Conservation (phyloP, 2,888 invertebrate species). For the Crepidodera aurea region DNA sequence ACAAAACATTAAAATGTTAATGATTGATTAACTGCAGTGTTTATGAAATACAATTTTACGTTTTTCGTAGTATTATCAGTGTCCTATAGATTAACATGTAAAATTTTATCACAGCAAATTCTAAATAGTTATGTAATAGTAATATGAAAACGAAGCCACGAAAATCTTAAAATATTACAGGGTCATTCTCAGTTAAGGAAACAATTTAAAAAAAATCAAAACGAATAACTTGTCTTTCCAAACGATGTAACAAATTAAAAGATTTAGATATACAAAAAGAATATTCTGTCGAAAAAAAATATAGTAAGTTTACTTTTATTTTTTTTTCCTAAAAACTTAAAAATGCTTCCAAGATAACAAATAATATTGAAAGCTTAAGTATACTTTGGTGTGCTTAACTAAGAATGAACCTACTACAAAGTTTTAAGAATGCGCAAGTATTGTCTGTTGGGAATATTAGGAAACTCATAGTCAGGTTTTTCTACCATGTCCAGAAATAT, state of each 20-base stretch:
- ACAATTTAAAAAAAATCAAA: not conserved
- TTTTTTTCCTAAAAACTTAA: not conserved
- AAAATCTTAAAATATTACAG: not conserved
- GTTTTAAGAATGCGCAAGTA: no score
- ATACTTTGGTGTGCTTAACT: no score
- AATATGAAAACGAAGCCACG: not conserved
- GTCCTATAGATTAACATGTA: not conserved
- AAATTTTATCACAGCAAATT: not conserved
- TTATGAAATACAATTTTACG: not conserved
- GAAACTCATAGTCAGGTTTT: not conserved
- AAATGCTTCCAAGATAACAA: not conserved
- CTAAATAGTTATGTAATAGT: not conserved
- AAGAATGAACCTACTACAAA: no score
- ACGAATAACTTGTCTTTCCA: not conserved
- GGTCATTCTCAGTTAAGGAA: not conserved
- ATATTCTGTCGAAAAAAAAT: not conserved
- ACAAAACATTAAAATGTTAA: no score
- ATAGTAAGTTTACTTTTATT: not conserved
- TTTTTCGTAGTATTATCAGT: slow-evolving; percentile 2
- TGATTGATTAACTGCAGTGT: no score
- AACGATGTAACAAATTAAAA: not conserved
- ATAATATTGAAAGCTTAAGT: not conserved
- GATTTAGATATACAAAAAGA: not conserved
- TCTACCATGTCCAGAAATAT: not conserved
- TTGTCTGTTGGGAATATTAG: not conserved